Percentiles rank a stretch among this genome's conserved stretches.
These are phyloP conservation scores for Protobothrops flavoviridis DNA, from an alignment of 2,113 vertebrate species.

Conservation along the genomic window DNA sequence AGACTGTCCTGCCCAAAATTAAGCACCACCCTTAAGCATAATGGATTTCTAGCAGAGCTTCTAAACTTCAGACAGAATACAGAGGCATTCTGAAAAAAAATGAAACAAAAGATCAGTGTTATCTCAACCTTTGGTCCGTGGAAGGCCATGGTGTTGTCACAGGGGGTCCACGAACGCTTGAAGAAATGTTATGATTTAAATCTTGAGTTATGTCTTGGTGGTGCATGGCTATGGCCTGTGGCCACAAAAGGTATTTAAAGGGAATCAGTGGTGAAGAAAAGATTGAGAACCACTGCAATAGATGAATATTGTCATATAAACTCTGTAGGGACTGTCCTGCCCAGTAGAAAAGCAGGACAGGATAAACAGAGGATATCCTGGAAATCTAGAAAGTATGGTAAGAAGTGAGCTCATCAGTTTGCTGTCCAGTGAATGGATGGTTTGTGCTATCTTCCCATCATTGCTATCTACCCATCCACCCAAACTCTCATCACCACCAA, in stretches of 20 bases:
- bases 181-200: background rate
- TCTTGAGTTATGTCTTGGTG: background rate
- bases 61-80: background rate
- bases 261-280: too few species aligned
- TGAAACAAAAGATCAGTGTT: background rate
- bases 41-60: background rate
- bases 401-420: background rate
- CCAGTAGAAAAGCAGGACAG: background rate
- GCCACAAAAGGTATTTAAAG: too few species aligned
- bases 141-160: background rate
- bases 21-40: background rate
- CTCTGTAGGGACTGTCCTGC: background rate
- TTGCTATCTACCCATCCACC: background rate
- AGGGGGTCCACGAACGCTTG: background rate
- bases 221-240: too few species aligned
- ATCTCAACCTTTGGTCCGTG: background rate
- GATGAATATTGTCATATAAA: background rate
- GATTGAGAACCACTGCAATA: background rate
- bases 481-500: background rate
- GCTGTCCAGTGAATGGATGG: background rate
- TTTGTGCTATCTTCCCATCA: background rate
- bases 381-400: background rate
- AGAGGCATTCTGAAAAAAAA: background rate
- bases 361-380: background rate
- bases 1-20: background rate